These are phyloP conservation scores for Tragopan temminckii DNA, from an alignment of 2,797 vertebrate genomes.

Conservation along the genomic window DNA sequence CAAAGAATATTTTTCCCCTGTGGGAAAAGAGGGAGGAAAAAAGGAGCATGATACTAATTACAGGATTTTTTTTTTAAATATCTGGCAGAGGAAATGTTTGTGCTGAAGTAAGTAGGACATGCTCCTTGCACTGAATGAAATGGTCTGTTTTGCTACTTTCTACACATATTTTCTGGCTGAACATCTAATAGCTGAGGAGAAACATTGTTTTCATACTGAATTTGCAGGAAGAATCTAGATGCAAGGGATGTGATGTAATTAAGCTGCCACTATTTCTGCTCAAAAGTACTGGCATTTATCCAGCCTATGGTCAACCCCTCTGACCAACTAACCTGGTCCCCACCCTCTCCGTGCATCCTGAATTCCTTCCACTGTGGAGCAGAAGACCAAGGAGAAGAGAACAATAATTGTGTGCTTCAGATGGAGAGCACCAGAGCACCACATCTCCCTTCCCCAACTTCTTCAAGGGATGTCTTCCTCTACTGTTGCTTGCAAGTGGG, in stretches of 20 bases:
- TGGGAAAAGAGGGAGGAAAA: conserved; percentile 46
- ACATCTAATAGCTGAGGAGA: background rate
- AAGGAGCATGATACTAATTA: conserved; percentile 30
- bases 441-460: background rate
- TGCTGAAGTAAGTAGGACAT: background rate
- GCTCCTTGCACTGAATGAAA: background rate
- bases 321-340: background rate
- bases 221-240: conserved; percentile 11
- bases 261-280: background rate
- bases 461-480: background rate
- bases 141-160: conserved; percentile 5
- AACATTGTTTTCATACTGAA: background rate
- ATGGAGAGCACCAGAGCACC: background rate
- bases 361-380: background rate
- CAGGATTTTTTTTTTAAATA: background rate
- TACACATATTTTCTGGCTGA: conserved; percentile 4
- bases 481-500: background rate
- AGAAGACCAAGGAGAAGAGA: background rate
- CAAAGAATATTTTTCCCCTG: conserved; percentile 22
- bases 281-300: background rate
- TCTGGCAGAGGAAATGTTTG: conserved; percentile 43
- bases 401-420: background rate
- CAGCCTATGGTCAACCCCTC: background rate
- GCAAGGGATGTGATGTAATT: background rate
- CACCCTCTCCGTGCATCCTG: background rate